Base-by-base conservation (phyloP, 1,140 invertebrate species). In the Holcopasites calliopsidis region DNA sequence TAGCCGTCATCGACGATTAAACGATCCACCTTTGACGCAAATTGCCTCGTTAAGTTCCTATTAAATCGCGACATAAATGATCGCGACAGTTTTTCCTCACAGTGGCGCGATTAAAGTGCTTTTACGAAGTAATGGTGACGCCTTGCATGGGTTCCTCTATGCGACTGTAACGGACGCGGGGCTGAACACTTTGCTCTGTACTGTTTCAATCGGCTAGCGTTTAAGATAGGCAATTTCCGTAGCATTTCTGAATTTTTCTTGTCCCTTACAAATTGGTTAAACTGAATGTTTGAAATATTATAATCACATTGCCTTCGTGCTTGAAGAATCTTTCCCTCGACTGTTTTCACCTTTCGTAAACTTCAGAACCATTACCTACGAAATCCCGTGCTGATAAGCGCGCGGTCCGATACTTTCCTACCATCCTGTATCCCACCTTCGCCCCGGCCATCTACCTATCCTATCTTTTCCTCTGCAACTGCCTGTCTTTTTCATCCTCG, bases 31-130 rank as follows among this genome's bases (percentile, higher is more conserved):
- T 75, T 79, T 72, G 77, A 83, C 80, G 80, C 68, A 83, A 83
- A 83, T 83, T 83, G 72, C 82, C 80, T 83, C 82, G 80, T 83
- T 83, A 83, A 83, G 79, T 80, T 83, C 77, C 64, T 83, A 83
- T 83, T 83, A 83, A 83, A 83, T 83, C 82, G 68, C 77, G 57
- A 61, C 65, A 83, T 79, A 83, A 83, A 83, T 62, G 76, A 79
- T 79, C 65, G 66, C 52, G 61, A 54, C 61, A 21, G 55, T 82
- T 64, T 72, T 76, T 69, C 52, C 52, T 49, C 8, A 3, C 21
- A 4, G 16, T 40, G 26, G 10, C 21, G 26, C 26, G 26, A 31
- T 50, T 35, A 47, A 54, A 75, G 38, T 71, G 71, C 55, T 79
- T 76, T 82, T 83, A 79, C 66, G 71, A 83, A 76, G 68, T 83